Evolutionary conservation across 2,797 vertebrate genomes (phyloP).

Genomic region (Karalla daura): DNA sequence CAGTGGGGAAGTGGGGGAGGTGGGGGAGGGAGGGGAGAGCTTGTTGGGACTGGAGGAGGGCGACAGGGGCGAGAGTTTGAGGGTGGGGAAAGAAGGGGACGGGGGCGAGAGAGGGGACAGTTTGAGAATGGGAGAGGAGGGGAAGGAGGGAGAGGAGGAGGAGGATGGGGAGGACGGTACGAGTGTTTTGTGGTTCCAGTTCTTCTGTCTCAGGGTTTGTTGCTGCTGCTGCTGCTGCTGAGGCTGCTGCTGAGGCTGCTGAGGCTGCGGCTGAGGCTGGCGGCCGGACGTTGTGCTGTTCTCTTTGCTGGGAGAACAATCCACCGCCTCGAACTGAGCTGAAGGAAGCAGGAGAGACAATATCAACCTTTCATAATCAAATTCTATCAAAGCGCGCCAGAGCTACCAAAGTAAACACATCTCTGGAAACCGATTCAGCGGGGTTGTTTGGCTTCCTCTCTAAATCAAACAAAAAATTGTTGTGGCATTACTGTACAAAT

Average conservation of each 20-base stretch:
- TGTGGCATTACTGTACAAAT: conserved; percentile 62
- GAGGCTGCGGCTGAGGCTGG: conserved; percentile 57
- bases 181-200: conserved; percentile 91
- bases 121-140: conserved; percentile 76
- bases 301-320: conserved; percentile 83
- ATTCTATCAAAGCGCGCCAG: conserved; percentile 49
- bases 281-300: conserved; percentile 69
- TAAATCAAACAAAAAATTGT: conserved; percentile 62
- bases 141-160: conserved; percentile 67
- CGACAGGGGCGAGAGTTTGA: conserved; percentile 51
- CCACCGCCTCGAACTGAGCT: conserved; percentile 94
- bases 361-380: conserved; percentile 50
- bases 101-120: conserved; percentile 68
- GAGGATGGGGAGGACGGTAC: conserved; percentile 74
- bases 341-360: conserved; percentile 58
- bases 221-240: conserved; percentile 45
- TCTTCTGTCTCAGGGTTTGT: conserved; percentile 87
- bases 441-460: conserved; percentile 60
- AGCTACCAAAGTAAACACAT: conserved; percentile 59
- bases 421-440: conserved; percentile 53
- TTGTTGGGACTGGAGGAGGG: conserved; percentile 61
- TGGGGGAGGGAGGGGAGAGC: conserved; percentile 68
- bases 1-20: conserved; percentile 62
- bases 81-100: conserved; percentile 59
- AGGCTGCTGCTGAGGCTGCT: conserved; percentile 56